Conservation (phyloP, 37 sponge, comb jelly and placozoan species). For the Cliona cf. orientalis region DNA sequence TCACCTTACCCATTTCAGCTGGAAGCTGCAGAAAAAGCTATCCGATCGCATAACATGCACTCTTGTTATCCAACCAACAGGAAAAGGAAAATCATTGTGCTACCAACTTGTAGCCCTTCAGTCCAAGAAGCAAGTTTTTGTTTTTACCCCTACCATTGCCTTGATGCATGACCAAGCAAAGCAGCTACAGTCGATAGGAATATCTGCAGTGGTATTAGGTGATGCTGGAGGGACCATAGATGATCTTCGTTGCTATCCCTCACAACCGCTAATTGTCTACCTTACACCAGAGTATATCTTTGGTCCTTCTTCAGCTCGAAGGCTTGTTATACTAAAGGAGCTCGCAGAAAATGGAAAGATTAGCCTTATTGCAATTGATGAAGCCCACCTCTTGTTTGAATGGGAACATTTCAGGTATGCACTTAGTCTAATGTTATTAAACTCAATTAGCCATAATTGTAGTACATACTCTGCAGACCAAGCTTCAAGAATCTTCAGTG, state of each 20-base stretch:
- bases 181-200: background rate
- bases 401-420: conserved; percentile 19
- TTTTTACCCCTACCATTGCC: background rate
- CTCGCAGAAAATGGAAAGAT: background rate
- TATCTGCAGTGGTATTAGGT: background rate
- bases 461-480: too few relatives aligned
- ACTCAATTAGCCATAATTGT: too few relatives aligned
- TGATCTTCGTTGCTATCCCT: background rate
- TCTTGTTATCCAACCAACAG: background rate
- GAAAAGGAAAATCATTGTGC: background rate
- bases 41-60: background rate
- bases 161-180: background rate
- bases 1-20: background rate
- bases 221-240: background rate
- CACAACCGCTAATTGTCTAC: conserved; percentile 11
- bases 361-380: background rate
- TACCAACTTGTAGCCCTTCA: background rate
- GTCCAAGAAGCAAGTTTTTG: background rate
- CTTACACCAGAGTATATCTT: conserved; percentile 7
- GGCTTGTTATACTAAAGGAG: background rate
- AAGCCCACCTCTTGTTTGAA: conserved; percentile 12
- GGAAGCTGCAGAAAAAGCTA: conserved; percentile 5
- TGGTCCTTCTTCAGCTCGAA: conserved; percentile 2
- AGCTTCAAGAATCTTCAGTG: conserved; percentile 4
- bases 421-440: background rate